Evolutionary conservation across 53 echinoderm and acorn worm species (phyloP).

Genomic region (Crossaster papposus): DNA sequence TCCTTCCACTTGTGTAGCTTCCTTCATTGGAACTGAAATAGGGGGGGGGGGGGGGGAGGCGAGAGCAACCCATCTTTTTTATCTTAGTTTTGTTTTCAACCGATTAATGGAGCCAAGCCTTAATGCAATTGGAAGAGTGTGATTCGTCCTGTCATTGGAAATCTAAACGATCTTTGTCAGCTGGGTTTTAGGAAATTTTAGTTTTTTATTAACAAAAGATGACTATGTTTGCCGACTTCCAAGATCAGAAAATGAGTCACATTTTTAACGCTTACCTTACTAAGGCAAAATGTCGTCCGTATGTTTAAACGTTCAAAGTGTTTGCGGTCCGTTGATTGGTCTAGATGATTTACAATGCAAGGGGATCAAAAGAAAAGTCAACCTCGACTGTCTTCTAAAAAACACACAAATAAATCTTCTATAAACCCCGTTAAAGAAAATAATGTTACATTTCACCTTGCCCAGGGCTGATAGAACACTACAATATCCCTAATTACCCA

Average conservation of each 20-base stretch:
- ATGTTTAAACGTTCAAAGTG: background rate
- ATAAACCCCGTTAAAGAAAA: background rate
- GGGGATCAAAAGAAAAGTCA: background rate
- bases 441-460: slow-evolving; percentile 10
- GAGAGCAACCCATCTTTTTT: background rate
- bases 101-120: background rate
- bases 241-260: slow-evolving; percentile 4
- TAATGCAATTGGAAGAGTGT: slow-evolving; percentile 37
- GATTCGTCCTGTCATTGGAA: slow-evolving; percentile 12
- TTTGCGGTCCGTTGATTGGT: background rate
- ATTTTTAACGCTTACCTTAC: background rate
- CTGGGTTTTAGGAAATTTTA: background rate
- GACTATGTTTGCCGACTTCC: background rate
- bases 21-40: background rate
- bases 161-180: slow-evolving; percentile 12
- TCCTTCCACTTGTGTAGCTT: slow-evolving; percentile 32
- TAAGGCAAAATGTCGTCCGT: slow-evolving; percentile 33
- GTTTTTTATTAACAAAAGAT: background rate
- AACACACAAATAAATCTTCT: background rate
- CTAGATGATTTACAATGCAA: background rate
- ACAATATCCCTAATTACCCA: background rate
- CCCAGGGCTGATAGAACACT: background rate
- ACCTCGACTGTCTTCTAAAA: background rate
- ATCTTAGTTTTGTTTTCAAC: background rate
- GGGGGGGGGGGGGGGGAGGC: slow-evolving; percentile 16